These are phyloP conservation scores for Fabriciana adippe DNA, from an alignment of 2,888 invertebrate genomes.

Conservation along the genomic window DNA sequence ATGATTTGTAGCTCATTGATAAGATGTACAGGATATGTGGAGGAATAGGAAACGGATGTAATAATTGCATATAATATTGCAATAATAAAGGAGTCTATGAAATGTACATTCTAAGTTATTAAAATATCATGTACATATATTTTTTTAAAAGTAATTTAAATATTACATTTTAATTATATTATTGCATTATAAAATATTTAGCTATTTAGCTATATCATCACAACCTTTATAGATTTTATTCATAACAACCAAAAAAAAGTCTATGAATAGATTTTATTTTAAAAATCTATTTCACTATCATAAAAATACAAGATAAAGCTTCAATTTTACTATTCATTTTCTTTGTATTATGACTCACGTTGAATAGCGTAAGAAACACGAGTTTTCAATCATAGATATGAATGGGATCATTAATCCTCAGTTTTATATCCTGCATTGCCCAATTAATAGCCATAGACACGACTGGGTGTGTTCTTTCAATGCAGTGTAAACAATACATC, in stretches of 20 bases:
- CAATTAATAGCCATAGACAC: slow-evolving; percentile 32
- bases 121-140: background rate
- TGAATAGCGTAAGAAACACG: slow-evolving; percentile 7
- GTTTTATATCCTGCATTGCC: slow-evolving; percentile 27
- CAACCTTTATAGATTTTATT: no score
- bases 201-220: no score
- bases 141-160: background rate
- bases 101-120: background rate
- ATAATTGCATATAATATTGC: background rate
- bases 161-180: background rate
- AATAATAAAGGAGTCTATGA: background rate
- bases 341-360: slow-evolving; percentile 12
- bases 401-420: slow-evolving; percentile 15
- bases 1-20: slow-evolving; percentile 44
- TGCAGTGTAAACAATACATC: slow-evolving; percentile 33
- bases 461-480: slow-evolving; percentile 35
- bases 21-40: slow-evolving; percentile 39
- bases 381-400: slow-evolving; percentile 18
- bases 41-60: slow-evolving; percentile 24
- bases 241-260: no score
- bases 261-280: no score
- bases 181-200: no score
- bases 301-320: background rate
- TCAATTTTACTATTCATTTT: background rate
- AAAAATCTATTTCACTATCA: no score